Conservation (phyloP, 1,140 invertebrate genomes). For the Drosophila nigromelanica region DNA sequence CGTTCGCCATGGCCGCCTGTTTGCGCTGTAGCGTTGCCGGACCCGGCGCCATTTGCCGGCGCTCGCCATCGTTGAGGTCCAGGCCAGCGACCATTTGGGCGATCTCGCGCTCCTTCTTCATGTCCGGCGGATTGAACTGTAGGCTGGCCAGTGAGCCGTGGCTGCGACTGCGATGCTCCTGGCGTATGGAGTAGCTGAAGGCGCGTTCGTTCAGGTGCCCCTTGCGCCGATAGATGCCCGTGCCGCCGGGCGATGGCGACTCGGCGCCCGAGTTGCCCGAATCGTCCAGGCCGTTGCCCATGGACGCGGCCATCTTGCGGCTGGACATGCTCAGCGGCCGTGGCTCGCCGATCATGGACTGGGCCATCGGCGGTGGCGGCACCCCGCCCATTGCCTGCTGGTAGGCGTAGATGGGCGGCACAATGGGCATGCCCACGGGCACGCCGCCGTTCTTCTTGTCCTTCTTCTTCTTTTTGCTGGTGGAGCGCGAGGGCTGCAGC, state of each 20-base stretch:
- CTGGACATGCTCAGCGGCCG: conserved; percentile 82
- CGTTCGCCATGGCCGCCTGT: conserved; percentile 55
- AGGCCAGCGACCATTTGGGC: conserved; percentile 95
- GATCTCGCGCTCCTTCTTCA: conserved; percentile 95
- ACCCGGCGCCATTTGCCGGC: conserved; percentile 49
- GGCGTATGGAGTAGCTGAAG: conserved; percentile 96
- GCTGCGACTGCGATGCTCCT: conserved; percentile 95
- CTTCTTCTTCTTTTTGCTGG: conserved; percentile 87
- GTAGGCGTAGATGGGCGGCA: conserved; percentile 80
- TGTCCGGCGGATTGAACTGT: conserved; percentile 90
- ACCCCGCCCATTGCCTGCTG: conserved; percentile 60
- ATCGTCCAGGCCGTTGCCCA: conserved; percentile 85
- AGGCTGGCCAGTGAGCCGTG: conserved; percentile 95
- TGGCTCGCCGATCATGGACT: conserved; percentile 71
- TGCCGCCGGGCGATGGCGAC: conserved; percentile 90
- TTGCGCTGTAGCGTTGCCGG: conserved; percentile 73
- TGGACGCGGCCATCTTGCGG: conserved; percentile 85
- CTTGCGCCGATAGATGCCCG: conserved; percentile 94
- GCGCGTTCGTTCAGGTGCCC: conserved; percentile 96
- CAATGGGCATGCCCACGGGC: conserved; percentile 79
- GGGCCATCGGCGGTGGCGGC: conserved; percentile 66
- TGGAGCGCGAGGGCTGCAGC: conserved; percentile 71
- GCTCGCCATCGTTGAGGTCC: conserved; percentile 89
- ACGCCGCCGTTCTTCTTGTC: conserved; percentile 85
- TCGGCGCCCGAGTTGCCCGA: conserved; percentile 88